Base-by-base conservation (phyloP, 2,113 vertebrate genomes). In the Daubentonia madagascariensis region DNA sequence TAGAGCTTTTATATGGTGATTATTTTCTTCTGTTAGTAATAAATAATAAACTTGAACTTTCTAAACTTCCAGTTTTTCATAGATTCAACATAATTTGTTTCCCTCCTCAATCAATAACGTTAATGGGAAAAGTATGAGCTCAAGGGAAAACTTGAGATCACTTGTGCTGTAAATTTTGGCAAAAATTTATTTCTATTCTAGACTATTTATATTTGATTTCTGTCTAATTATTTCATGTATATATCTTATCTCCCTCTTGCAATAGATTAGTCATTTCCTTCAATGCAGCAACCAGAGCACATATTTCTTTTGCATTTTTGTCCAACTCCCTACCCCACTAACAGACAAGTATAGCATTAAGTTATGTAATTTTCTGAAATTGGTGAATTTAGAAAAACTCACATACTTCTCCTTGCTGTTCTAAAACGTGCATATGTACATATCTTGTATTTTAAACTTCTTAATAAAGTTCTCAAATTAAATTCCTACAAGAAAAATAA, bases 11-110 rank as follows among this genome's bases (percentile, higher is more conserved):
- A 92, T 96, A 98, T 86, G 0, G 92, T 97, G 87, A 89, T 98
- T 98, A 85, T 97, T 98, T 98, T 98, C 84, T 92, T 83, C 22
- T 32, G 18, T 79, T 96, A 98, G 93, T 97, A 95, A 57, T 72
- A 80, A 95, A 57, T 73, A 78, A 98, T 96, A 80, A 97, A 97
- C 65, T 90, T 84, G 25, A 96, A 59, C 48, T 97, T 97, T 91
- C 32, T n/a, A 88, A 83, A 83, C 18, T 98, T 98, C 32, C 35
- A 65, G 76, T 97, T 89, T 52, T 20, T 96, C 61, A 94, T 43
- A 59, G 45, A 93, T 28, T 85, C 52, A 87, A 95, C 57, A 65
- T 90, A 94, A 96, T 98, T 97, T 93, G 22, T 92, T 81, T 97
- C 89, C 50, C 87, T 97, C 50, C 54, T 80, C 93, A 86, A 97